Conservation (phyloP, 2,797 vertebrate species). For the Mormyrops attenuatus region DNA sequence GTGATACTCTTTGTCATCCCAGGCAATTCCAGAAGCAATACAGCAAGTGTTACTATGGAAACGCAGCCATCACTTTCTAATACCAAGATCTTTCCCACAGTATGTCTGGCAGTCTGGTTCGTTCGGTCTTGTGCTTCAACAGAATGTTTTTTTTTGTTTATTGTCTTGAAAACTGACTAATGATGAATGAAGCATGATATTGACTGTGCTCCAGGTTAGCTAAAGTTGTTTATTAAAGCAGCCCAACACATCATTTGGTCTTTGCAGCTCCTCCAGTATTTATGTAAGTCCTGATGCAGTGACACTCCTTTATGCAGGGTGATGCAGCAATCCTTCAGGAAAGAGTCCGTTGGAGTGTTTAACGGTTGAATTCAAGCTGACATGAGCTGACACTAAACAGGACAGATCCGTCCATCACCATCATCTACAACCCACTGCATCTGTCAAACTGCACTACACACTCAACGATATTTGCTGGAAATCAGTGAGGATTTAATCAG, state of each 20-base stretch:
- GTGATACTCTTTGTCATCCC: background rate
- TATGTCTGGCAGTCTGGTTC: background rate
- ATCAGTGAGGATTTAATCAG: background rate
- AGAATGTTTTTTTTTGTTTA: background rate
- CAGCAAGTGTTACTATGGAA: background rate
- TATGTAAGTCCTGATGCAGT: background rate
- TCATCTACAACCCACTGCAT: background rate
- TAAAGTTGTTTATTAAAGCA: background rate
- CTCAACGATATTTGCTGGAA: background rate
- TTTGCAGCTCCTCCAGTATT: background rate
- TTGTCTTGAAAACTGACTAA: background rate
- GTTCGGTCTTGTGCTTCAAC: background rate
- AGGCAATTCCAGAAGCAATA: background rate
- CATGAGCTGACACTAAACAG: background rate
- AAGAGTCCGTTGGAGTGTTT: background rate
- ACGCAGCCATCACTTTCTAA: background rate
- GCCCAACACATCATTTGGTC: background rate
- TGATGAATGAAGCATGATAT: background rate
- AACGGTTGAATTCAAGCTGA: background rate
- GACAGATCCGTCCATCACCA: background rate
- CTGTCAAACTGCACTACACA: constrained; percentile 2
- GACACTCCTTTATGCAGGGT: background rate
- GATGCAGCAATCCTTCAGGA: background rate
- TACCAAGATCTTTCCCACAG: background rate
- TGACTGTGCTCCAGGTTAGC: background rate